Base-by-base conservation (phyloP, 2,888 invertebrate genomes). In the Torymus tubicola region DNA sequence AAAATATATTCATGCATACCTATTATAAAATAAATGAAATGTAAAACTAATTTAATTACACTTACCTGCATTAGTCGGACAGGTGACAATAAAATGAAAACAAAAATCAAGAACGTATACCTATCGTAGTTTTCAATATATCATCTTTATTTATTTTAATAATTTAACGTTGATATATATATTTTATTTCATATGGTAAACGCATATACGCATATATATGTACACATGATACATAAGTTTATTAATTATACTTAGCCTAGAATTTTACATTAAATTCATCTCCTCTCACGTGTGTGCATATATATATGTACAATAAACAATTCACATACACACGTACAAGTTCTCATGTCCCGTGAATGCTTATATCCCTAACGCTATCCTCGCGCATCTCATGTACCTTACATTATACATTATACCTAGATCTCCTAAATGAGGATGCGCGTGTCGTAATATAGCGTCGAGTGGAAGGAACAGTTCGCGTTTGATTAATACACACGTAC, bases 131-230 rank as follows among this genome's bases (percentile, higher is more conserved):
- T 31, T 31, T 31, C 31, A 58, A 74, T 74, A 67, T 67, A 74
- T 60, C 50, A 58, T 74, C 58, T 74, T 74, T 74, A 74, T 74
- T 74, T 58, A 52, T 74, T 52, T 58, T 31, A 16, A 65, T 75
- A 67, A 67, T 60, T 11, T 68, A 60, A 68, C 67, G 58, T 61
- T 64, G 10, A 73, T 65, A 73, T 57, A 64, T 74, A 58, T 31
- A 31, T 5, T 31, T 31, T 31, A 67, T 74, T 57, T 61, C 50
- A 2, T 31, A 16, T 74, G 16, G n/a, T 74, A 65, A 74, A 67
- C 21, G n/a, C 13, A 57, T 21, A 50, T 65, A 16, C 65, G 12
- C 21, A 16, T 21, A 65, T 50, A 57, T 73, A 73, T 73, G 55
- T 73, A 73, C 73, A 73, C 14, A 57, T 31, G 31, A 65, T 74